Conservation (phyloP, 2,888 invertebrate species). For the Flexamia atlantica region DNA sequence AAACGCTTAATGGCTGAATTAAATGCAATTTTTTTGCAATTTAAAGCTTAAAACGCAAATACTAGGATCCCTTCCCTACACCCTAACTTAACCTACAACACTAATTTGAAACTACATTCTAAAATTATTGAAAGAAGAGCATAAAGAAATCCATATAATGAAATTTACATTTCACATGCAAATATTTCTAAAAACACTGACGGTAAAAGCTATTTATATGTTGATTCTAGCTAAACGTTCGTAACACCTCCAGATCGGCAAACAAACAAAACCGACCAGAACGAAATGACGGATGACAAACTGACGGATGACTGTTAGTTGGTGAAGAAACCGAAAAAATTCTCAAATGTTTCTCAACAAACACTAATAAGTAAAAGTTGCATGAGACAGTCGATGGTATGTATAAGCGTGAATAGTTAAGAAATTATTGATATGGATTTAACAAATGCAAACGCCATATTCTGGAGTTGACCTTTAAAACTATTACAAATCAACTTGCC, state of each 20-base stretch:
- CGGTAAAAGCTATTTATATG: neutral
- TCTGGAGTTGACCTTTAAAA: no score
- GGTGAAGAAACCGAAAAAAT: no score
- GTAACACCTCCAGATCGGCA: neutral
- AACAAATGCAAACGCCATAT: no score
- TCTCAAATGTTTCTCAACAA: no score
- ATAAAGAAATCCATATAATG: neutral
- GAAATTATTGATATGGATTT: no score
- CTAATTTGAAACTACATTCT: neutral
- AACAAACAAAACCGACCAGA: neutral
- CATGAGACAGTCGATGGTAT: no score
- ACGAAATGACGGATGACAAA: neutral
- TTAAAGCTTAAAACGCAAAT: neutral
- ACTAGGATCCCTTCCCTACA: neutral
- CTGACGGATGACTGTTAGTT: no score
- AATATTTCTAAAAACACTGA: neutral
- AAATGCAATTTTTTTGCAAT: slow-evolving; percentile 24
- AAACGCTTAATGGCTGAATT: slow-evolving; percentile 30
- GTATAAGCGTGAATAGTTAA: no score
- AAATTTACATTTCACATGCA: neutral
- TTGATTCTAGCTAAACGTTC: neutral
- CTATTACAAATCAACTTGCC: no score
- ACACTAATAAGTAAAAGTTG: no score
- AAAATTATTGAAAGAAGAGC: neutral
- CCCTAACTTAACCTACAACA: neutral